Conservation (phyloP, 1,140 invertebrate species). For the Acromyrmex echinatior region DNA sequence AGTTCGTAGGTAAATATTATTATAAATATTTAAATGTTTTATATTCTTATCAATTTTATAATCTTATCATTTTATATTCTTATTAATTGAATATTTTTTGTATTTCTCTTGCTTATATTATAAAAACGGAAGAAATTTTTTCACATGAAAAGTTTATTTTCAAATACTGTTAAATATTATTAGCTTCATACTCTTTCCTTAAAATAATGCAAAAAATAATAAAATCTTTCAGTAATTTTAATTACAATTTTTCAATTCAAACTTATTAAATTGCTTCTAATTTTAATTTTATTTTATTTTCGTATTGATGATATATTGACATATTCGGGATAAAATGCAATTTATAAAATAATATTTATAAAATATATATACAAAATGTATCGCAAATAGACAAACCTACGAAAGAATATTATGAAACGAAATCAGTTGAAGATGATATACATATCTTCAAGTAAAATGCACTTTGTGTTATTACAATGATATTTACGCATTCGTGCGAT, state of each 20-base stretch:
- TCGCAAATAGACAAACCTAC: not conserved
- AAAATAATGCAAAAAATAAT: not conserved
- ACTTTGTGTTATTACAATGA: slow-evolving; percentile 11
- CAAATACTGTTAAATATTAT: not conserved
- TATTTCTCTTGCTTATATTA: not conserved
- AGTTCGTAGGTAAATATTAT: slow-evolving; percentile 90
- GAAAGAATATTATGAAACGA: not conserved
- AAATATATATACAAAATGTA: not conserved
- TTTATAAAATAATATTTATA: not conserved
- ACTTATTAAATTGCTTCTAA: too few species aligned
- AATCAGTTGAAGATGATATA: not conserved
- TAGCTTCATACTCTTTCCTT: not conserved
- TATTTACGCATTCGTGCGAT: too few species aligned
- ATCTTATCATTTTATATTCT: not conserved
- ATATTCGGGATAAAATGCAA: not conserved
- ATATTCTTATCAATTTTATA: too few species aligned
- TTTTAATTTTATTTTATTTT: not conserved
- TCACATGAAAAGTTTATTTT: not conserved
- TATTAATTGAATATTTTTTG: not conserved
- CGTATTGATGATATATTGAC: not conserved
- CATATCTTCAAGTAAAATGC: not conserved
- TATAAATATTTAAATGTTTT: not conserved
- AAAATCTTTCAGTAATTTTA: not conserved
- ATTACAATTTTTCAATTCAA: too few species aligned
- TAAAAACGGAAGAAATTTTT: not conserved